Evolutionary conservation across 2,113 vertebrate genomes (phyloP).

Genomic region (Dasypus novemcinctus): DNA sequence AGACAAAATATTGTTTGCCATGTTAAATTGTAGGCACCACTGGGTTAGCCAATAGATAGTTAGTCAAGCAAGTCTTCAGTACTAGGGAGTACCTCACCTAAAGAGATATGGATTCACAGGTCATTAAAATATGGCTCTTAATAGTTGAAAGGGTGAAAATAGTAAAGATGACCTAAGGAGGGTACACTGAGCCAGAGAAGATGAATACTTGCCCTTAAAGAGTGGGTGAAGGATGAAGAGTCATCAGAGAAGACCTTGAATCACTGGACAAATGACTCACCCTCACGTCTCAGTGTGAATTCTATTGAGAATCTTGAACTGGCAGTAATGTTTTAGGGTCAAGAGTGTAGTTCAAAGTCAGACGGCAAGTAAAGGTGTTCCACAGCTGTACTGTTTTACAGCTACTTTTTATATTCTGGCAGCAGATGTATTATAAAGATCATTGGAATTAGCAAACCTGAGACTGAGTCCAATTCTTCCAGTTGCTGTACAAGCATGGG

Average conservation of each 20-base stretch:
- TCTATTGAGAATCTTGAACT: not conserved
- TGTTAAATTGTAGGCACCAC: not conserved
- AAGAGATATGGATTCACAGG: not conserved
- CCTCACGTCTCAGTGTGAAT: not conserved
- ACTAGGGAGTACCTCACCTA: not conserved
- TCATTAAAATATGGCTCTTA: not conserved
- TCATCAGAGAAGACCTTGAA: not conserved
- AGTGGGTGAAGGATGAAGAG: not conserved
- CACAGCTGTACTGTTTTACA: rapidly evolving
- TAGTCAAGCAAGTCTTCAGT: not conserved
- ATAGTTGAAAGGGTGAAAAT: not conserved
- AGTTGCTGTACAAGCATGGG: not conserved
- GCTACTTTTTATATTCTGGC: rapidly evolving
- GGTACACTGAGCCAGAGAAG: not conserved
- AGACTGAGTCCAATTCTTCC: not conserved
- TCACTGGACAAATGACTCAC: not conserved
- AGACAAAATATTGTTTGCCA: not conserved
- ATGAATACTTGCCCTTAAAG: not conserved
- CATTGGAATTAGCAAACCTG: not conserved
- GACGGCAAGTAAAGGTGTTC: rapidly evolving
- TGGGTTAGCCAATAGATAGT: not conserved
- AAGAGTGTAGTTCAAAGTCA: not conserved
- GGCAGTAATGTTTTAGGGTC: no score
- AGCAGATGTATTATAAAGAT: not conserved
- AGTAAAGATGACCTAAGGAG: not conserved